Evolutionary conservation across 2,113 vertebrate genomes (phyloP), one percentile per base, ranked within the genome.

Genomic region (Bubalus kerabau): DNA sequence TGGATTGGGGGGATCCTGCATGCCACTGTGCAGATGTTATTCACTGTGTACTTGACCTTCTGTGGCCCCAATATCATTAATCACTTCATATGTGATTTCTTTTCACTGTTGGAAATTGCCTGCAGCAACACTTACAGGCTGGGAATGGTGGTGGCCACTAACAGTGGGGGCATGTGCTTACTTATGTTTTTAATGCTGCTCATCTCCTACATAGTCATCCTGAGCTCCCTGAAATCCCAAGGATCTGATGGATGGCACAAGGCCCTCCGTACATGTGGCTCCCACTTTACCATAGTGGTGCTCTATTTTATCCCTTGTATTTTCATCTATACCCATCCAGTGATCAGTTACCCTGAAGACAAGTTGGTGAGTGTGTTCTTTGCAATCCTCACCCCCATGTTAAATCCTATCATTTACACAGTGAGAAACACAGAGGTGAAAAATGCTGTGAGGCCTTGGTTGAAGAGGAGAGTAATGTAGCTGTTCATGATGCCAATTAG

Each of bases 81-180:
- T 19, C 97, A 98, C 23, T 98, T 98, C 90, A 97, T 98, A 90
- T 98, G 98, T 43, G 98, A 98, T 85, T 93, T 97, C 52, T 97
- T 97, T 28, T 97, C 98, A 1, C 52, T 98, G 48, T 85, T 98
- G 74, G 98, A 98, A 90, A 94, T 98, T 50, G 96, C 97, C 23
- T 98, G 98, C 64, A 88, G 93, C 1, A 87, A 98, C 64, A 98
- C 97, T 9, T 87, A 97, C 19, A 57, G 54, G 6, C 86, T 98
- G 3, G 98, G 97, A 1, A 64, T 97, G 23, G 67, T 98, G n/a
- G 95, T 98, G 74, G 95, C 97, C 5, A 96, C 96, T 81, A 98
- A 98, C 59, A 60, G 26, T 30, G 59, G 59, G 26, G 59, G 26
- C 26, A 60, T 60, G 26, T 30, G 26, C 13, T 60, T 60, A 30